These are phyloP conservation scores for Myodes glareolus DNA, from an alignment of 2,113 vertebrate genomes.

Conservation along the genomic window DNA sequence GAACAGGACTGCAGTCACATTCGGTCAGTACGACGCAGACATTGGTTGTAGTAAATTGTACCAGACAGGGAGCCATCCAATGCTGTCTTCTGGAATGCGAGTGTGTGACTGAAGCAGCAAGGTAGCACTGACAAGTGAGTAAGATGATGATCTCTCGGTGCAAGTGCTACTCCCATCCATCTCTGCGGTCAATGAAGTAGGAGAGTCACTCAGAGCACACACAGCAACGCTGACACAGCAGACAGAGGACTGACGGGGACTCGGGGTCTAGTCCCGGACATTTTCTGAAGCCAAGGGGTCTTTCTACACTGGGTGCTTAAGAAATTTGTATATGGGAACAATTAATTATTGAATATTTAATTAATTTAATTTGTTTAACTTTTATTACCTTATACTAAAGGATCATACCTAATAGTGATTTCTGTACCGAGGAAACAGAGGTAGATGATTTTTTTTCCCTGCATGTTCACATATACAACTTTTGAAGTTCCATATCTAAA, in stretches of 20 bases:
- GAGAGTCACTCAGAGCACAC: too few relatives aligned
- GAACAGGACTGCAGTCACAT: neutral
- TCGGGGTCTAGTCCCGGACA: neutral
- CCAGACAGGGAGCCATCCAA: neutral
- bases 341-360: neutral
- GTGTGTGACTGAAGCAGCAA: neutral
- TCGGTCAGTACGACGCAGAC: neutral
- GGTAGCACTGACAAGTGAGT: neutral
- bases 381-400: neutral
- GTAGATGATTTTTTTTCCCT: neutral
- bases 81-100: neutral
- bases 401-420: neutral
- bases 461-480: neutral
- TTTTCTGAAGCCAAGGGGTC: neutral
- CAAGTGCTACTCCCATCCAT: neutral
- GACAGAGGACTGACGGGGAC: neutral
- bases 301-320: neutral
- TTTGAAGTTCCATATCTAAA: neutral
- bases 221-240: neutral
- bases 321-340: neutral
- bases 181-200: neutral
- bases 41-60: neutral
- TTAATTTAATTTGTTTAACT: neutral
- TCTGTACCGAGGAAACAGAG: neutral
- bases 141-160: neutral